Conservation (phyloP, 2,888 invertebrate genomes). For the Xylocampa areola region DNA sequence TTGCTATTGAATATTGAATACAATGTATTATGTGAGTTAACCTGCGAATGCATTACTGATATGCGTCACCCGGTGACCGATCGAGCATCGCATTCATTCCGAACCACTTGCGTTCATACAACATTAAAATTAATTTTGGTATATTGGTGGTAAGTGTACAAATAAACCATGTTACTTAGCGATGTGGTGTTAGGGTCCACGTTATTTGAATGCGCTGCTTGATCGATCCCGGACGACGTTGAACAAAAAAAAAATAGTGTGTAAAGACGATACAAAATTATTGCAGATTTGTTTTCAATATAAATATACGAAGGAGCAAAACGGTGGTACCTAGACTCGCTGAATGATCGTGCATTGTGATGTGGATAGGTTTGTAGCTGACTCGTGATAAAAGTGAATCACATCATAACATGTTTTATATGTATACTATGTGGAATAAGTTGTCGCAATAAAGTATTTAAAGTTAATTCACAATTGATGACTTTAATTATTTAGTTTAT, state of each 20-base stretch:
- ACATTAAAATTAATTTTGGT: constrained; percentile 57
- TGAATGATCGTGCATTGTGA: constrained; percentile 86
- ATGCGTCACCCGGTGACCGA: constrained; percentile 83
- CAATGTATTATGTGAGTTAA: constrained; percentile 89
- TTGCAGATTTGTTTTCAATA: constrained; percentile 82
- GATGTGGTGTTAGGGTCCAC: constrained; percentile 70
- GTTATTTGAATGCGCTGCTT: constrained; percentile 72
- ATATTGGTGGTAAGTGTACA: constrained; percentile 63
- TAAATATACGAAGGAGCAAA: constrained; percentile 68
- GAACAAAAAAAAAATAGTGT: constrained; percentile 88
- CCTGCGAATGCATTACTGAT: constrained; percentile 83
- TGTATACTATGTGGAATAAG: constrained; percentile 89
- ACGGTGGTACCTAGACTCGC: constrained; percentile 76
- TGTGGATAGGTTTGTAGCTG: constrained; percentile 88
- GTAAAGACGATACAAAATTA: constrained; percentile 86
- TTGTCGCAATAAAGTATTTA: constrained; percentile 90
- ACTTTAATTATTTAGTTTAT: constrained; percentile 81
- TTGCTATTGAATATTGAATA: constrained; percentile 89
- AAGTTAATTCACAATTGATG: constrained; percentile 86
- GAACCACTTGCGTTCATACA: constrained; percentile 58
- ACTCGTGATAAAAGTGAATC: constrained; percentile 88
- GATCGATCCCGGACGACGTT: constrained; percentile 84
- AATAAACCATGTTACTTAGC: constrained; percentile 65
- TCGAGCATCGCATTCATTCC: constrained; percentile 70
- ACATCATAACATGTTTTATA: constrained; percentile 89